These are phyloP conservation scores for Chiridota heheva DNA, from an alignment of 35 echinoderm and acorn worm genomes.

Conservation along the genomic window DNA sequence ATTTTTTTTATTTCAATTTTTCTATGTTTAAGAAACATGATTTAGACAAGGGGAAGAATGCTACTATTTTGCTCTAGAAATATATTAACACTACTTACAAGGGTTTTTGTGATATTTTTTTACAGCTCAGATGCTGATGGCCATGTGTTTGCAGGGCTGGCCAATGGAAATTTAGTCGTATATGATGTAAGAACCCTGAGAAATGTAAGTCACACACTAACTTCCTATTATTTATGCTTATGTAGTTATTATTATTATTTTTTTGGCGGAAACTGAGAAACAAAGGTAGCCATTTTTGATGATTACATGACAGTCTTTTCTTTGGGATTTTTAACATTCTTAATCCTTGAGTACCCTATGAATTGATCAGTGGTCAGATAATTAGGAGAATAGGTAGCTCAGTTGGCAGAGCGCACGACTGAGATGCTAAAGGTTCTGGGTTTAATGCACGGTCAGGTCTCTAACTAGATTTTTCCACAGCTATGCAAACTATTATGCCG, in stretches of 20 bases:
- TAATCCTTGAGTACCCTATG: too few species aligned
- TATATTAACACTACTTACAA: too few species aligned
- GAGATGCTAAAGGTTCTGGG: too few species aligned
- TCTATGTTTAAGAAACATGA: background rate
- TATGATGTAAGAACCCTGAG: conserved; percentile 53
- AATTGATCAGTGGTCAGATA: too few species aligned
- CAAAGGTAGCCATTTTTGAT: background rate
- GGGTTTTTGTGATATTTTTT: background rate
- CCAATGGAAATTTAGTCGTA: conserved; percentile 73
- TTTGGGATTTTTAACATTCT: too few species aligned
- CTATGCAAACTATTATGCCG: too few species aligned
- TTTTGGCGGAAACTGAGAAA: background rate
- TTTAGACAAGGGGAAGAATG: background rate
- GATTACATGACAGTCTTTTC: too few species aligned
- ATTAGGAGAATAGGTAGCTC: too few species aligned
- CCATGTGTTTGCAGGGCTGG: conserved; percentile 70
- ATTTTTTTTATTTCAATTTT: background rate
- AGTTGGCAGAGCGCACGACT: too few species aligned
- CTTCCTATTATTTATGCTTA: background rate
- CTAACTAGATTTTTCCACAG: too few species aligned
- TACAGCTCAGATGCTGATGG: conserved; percentile 52
- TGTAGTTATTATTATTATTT: background rate
- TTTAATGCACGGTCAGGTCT: too few species aligned
- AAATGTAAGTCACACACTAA: conserved; percentile 37
- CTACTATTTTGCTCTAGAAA: background rate